These are phyloP conservation scores for Contarinia nasturtii DNA, from an alignment of 1,140 invertebrate species.

Conservation along the genomic window DNA sequence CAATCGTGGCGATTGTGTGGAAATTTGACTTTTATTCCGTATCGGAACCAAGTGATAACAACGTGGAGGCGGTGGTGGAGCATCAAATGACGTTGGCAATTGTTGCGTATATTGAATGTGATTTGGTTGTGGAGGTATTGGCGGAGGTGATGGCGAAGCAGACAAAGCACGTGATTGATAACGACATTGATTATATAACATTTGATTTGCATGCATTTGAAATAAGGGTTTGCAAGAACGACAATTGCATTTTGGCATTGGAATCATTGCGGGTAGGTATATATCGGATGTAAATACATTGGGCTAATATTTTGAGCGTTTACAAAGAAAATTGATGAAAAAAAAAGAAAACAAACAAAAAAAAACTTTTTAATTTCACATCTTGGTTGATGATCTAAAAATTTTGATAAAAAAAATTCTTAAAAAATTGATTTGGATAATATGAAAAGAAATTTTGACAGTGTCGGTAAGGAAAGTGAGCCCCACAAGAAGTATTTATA, in stretches of 20 bases:
- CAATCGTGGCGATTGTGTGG: slow-evolving; percentile 3
- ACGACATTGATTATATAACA: not conserved
- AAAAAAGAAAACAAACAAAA: too few relatives aligned
- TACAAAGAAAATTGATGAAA: too few relatives aligned
- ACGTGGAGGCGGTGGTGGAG: slow-evolving; percentile 6
- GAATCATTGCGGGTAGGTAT: not conserved
- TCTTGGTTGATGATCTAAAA: too few relatives aligned
- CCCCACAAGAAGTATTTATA: too few relatives aligned
- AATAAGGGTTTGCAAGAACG: not conserved
- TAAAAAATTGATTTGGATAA: too few relatives aligned
- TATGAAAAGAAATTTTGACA: too few relatives aligned
- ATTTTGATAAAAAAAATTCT: too few relatives aligned
- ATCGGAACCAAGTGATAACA: slow-evolving; percentile 14
- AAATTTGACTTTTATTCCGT: slow-evolving; percentile 15
- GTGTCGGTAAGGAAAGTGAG: too few relatives aligned
- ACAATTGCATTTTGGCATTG: not conserved
- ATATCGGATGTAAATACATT: not conserved
- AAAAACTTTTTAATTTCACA: too few relatives aligned
- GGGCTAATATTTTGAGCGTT: not conserved
- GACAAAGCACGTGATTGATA: not conserved
- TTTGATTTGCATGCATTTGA: not conserved
- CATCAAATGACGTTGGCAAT: not conserved
- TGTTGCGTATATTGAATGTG: too few relatives aligned
- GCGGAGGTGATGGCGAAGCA: slow-evolving; percentile 6
- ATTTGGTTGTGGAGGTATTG: slow-evolving; percentile 14